phyloP scores from a whole-genome alignment of 2,113 vertebrate genomes.

The Podarcis cretensis region DNA sequence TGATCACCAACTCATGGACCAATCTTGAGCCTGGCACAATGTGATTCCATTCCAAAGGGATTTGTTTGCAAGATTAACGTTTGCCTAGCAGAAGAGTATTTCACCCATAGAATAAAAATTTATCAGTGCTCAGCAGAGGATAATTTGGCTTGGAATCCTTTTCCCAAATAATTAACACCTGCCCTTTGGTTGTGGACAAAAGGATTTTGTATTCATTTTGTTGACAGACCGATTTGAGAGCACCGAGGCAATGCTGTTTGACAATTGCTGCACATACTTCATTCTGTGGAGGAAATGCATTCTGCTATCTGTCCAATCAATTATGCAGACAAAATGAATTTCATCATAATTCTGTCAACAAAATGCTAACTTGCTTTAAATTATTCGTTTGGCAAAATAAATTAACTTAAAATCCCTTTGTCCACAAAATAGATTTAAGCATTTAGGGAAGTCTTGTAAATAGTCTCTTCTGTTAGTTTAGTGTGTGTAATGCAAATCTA shows the following conservation, averaged over 20 bases:
- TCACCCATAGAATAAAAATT: slow-evolving; percentile 27
- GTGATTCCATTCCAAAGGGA: background rate
- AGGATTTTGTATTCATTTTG: slow-evolving; percentile 66
- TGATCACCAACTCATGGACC: background rate
- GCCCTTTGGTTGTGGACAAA: slow-evolving; percentile 60
- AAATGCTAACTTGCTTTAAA: slow-evolving; percentile 76
- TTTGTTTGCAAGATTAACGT: background rate
- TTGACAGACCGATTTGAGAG: slow-evolving; percentile 66
- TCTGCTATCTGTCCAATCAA: slow-evolving; percentile 69
- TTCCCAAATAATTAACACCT: slow-evolving; percentile 67
- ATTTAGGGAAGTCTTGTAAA: slow-evolving; percentile 74
- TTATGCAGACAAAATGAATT: slow-evolving; percentile 76
- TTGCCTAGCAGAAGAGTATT: slow-evolving; percentile 19
- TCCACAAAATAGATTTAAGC: slow-evolving; percentile 72
- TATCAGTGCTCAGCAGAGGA: slow-evolving; percentile 66
- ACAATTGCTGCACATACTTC: slow-evolving; percentile 60
- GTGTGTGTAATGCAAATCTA: slow-evolving; percentile 56
- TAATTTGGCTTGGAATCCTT: slow-evolving; percentile 50
- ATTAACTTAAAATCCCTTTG: slow-evolving; percentile 79
- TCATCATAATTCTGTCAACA: slow-evolving; percentile 79
- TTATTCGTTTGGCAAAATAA: slow-evolving; percentile 74
- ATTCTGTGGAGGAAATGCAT: slow-evolving; percentile 59
- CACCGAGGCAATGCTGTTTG: slow-evolving; percentile 57
- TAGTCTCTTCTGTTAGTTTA: slow-evolving; percentile 64
- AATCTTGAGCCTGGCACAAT: background rate